Percentiles rank a stretch among this genome's conserved stretches.
These are phyloP conservation scores for Ciona savignyi DNA, from an alignment of 23 tunicate genomes.

Conservation along the genomic window DNA sequence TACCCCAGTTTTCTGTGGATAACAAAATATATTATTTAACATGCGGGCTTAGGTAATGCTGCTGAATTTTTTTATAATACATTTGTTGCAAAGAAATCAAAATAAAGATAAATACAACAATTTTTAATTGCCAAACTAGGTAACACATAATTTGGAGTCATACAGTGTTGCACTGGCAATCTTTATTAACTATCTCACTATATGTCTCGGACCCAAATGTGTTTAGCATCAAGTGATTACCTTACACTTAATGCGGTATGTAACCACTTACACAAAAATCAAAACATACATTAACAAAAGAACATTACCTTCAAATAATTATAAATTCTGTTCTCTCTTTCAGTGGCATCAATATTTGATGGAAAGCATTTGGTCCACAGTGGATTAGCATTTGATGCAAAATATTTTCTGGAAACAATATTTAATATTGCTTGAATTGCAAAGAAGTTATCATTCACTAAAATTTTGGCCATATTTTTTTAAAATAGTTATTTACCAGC, in stretches of 20 bases:
- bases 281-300: too few relatives aligned
- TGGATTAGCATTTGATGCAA: constrained; percentile 65
- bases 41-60: too few relatives aligned
- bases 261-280: too few relatives aligned
- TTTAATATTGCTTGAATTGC: too few relatives aligned
- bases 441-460: neutral
- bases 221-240: too few relatives aligned
- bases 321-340: constrained; percentile 36
- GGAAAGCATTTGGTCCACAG: constrained; percentile 82
- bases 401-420: constrained; percentile 32
- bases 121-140: too few relatives aligned
- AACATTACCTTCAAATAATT: constrained; percentile 40
- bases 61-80: neutral
- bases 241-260: too few relatives aligned
- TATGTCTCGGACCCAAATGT: too few relatives aligned
- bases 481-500: neutral
- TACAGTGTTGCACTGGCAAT: too few relatives aligned
- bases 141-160: too few relatives aligned
- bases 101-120: neutral
- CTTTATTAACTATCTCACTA: too few relatives aligned
- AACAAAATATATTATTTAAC: neutral
- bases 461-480: too few relatives aligned
- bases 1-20: constrained; percentile 18
- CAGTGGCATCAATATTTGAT: constrained; percentile 3
- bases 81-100: neutral